Base-by-base conservation (phyloP, 2,113 vertebrate genomes). In the Poeciliopsis occidentalis region DNA sequence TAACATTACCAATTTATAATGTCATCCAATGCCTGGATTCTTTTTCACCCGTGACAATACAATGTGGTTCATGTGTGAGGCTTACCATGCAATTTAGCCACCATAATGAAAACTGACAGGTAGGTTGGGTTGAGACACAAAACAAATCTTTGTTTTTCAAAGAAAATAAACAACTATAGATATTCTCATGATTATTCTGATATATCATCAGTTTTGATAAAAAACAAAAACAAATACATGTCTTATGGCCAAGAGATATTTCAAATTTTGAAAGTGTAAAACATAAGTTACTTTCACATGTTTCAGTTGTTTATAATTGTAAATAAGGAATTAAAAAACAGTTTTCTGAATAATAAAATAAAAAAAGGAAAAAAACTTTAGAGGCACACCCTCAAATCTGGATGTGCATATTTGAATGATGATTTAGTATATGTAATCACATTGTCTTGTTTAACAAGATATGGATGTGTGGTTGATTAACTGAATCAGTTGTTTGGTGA, bases 1-100 rank as follows among this genome's bases (percentile, higher is more conserved):
- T 92, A 91, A 86, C 86, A 92, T 93, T 89, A 91, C 68, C 81
- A 64, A 92, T 93, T 91, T 85, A 91, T 90, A 77, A 84, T 79
- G 80, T 91, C 86, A 76, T 84, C 69, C 70, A 73, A 71, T 4
- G 31, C 85, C 84, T 82, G 71, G 77, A 82, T 87, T 88, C 81
- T 87, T 86, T 85, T 77, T 87, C 76, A 81, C 37, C 87, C 60
- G 75, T 90, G 88, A 89, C 84, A 87, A 84, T 91, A 87, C 84
- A 79, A 85, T 85, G 80, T 29, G 39, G 67, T 64, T 57, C 64
- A 47, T 91, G 86, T 86, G 85, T 78, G 60, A 73, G 77, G 86
- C 85, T 92, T 92, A 91, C 79, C 71, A 78, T 81, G 77, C 81
- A 89, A 87, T 90, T 88, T 81, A 87, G 62, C 67, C 51, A 73